These are phyloP conservation scores for Diadromus collaris DNA, from an alignment of 2,888 invertebrate genomes.

Conservation along the genomic window DNA sequence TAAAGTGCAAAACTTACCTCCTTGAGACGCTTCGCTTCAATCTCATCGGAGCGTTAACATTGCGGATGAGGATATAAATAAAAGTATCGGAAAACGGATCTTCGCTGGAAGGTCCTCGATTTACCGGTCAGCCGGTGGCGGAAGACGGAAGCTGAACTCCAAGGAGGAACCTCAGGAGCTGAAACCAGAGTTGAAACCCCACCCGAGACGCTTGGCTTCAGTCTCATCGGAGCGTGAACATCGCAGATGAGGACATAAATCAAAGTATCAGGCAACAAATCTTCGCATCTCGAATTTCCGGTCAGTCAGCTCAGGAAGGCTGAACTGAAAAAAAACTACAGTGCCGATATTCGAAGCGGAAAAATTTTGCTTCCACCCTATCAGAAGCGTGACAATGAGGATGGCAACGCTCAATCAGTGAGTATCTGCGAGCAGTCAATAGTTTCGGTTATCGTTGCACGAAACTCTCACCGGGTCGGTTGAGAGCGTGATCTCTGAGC, in stretches of 20 bases:
- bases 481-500: constrained; percentile 3
- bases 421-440: background rate
- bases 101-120: too few relatives aligned
- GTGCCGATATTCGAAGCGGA: background rate
- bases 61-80: background rate
- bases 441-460: background rate
- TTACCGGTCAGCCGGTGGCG: too few relatives aligned
- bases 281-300: background rate
- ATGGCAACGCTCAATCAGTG: background rate
- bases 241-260: background rate
- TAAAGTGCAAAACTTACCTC: background rate
- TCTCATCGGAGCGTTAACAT: background rate
- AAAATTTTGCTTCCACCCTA: background rate
- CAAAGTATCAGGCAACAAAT: background rate
- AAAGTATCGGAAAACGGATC: too few relatives aligned
- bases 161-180: background rate
- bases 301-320: constrained; percentile 41
- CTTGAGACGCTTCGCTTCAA: background rate
- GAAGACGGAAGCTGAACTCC: constrained; percentile 18
- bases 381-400: background rate
- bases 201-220: background rate
- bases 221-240: background rate
- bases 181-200: constrained; percentile 25
- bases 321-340: background rate
- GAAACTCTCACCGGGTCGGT: background rate